Base-by-base conservation (phyloP, 2,888 invertebrate genomes). In the Fragum sueziense region DNA sequence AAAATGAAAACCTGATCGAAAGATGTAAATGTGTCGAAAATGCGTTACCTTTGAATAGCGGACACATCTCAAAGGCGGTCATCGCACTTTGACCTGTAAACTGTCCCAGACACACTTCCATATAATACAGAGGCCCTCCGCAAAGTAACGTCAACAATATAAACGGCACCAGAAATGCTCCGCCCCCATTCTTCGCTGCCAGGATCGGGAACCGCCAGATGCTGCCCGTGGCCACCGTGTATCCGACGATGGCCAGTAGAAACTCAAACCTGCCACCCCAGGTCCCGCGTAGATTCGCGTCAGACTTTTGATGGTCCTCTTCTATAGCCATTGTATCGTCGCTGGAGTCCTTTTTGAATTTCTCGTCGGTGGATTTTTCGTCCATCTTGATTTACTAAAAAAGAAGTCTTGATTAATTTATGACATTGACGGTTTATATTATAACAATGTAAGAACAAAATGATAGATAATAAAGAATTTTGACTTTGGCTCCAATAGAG, bases 71-170 rank as follows among this genome's bases (percentile, higher is more conserved):
- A 59, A 77, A 82, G 1, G 76, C 82, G n/a, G 65, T 59, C 6
- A 72, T 68, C 1, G 82, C 74, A 71, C 79, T 79, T 31, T 74
- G 69, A 6, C 82, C 82, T 17, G 65, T 47, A 54, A 76, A 82
- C 47, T 82, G 82, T 7, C 82, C 82, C 25, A 82, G 70, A 59
- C 76, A 73, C 11, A 82, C 75, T 62, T 82, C 82, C 20, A 82
- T 68, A 34, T 77, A 82, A 51, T 77, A 82, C 14, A 82, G 73
- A 3, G 82, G 82, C 17, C 74, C 76, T 1, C 82, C 82, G 68
- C 79, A 79, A 2, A 73, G 54, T 20, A 74, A 9, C 20, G 76
- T 69, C 47, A 82, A 70, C 31, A 82, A 68, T 29, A 76, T 57
- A 34, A 72, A 79, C 11, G 79, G 79, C 4, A 79, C 72, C 22